Evolutionary conservation across 2,888 invertebrate genomes (phyloP).

Genomic region (Pachliopta kotzebuea): DNA sequence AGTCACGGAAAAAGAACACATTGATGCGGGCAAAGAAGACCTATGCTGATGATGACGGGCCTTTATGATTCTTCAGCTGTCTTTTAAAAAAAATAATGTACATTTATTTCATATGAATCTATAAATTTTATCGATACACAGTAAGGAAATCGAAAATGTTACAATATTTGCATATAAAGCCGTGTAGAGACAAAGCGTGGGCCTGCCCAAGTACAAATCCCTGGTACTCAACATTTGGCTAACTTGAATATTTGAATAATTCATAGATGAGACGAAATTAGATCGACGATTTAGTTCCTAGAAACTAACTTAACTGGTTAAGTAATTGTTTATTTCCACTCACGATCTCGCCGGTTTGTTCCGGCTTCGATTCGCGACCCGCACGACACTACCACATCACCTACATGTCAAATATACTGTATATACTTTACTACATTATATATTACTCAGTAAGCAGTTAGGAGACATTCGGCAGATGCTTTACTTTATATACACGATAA

Average conservation of each 20-base stretch:
- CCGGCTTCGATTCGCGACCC: conserved; percentile 23
- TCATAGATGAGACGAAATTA: conserved; percentile 39
- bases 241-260: conserved; percentile 40
- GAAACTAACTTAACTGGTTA: conserved; percentile 22
- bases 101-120: background rate
- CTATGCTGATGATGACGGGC: no score
- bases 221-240: conserved; percentile 25
- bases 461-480: no score
- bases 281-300: conserved; percentile 44
- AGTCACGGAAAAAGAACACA: no score
- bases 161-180: background rate
- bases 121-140: conserved; percentile 2
- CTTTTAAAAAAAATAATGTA: no score
- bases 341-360: conserved; percentile 30
- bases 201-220: conserved; percentile 14
- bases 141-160: conserved; percentile 5
- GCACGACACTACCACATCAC: conserved; percentile 17
- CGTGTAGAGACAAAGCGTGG: conserved; percentile 8
- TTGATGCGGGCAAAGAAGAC: no score
- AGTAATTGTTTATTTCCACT: conserved; percentile 34
- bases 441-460: no score
- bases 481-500: no score
- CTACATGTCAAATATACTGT: background rate
- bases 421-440: no score
- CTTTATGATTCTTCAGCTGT: no score